These are phyloP conservation scores for Phylloscopus trochiloides DNA, from an alignment of 2,113 vertebrate genomes.

Conservation along the genomic window DNA sequence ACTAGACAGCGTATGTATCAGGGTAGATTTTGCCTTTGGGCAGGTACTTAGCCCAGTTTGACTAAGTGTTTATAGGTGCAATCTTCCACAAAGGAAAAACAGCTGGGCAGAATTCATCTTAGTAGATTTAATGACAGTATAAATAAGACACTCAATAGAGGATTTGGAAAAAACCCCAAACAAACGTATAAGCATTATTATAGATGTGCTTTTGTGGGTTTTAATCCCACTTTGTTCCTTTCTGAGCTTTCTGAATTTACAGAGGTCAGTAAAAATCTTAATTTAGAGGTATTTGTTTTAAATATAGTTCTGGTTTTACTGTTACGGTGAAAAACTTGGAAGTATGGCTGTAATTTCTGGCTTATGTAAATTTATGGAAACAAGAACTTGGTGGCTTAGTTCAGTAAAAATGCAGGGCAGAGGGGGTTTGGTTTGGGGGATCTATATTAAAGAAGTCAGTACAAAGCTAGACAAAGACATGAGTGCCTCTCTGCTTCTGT, in stretches of 20 bases:
- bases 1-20: not conserved
- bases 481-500: not conserved
- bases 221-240: not conserved
- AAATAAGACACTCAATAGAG: not conserved
- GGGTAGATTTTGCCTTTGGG: not conserved
- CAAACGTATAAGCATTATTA: not conserved
- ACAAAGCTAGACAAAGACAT: not conserved
- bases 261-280: not conserved
- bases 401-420: not conserved
- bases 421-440: not conserved
- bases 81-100: not conserved
- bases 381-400: not conserved
- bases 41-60: not conserved
- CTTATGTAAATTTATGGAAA: not conserved
- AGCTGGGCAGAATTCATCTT: not conserved
- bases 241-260: not conserved
- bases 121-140: not conserved
- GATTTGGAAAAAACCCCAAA: not conserved
- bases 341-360: not conserved
- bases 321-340: not conserved
- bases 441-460: not conserved
- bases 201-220: not conserved
- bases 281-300: not conserved
- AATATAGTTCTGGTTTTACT: not conserved
- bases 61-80: not conserved